phyloP scores from a whole-genome alignment of 2,113 vertebrate species.

The Acrocephalus arundinaceus region DNA sequence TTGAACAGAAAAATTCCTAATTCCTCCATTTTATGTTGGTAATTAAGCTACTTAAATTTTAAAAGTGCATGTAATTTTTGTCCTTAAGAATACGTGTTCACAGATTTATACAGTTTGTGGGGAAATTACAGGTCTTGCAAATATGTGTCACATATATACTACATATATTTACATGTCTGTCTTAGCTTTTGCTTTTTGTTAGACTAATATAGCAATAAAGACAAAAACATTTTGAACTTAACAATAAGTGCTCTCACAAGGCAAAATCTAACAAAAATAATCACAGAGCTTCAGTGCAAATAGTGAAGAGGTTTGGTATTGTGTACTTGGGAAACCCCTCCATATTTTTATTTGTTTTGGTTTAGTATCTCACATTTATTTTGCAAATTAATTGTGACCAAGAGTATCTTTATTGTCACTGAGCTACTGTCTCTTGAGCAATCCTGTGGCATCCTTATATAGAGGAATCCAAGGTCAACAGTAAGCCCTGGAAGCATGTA shows the following conservation, averaged over 20 bases:
- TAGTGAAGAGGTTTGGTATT: neutral
- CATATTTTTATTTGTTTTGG: neutral
- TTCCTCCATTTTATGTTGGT: neutral
- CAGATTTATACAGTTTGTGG: neutral
- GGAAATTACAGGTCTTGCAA: neutral
- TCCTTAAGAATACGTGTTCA: neutral
- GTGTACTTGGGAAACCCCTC: neutral
- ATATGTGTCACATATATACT: fast-evolving
- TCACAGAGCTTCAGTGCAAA: neutral
- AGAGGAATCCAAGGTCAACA: constrained; percentile 41
- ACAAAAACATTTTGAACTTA: neutral
- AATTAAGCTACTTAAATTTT: neutral
- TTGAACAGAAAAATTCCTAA: neutral
- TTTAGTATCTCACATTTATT: constrained; percentile 14
- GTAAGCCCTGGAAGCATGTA: constrained; percentile 31
- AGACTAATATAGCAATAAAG: neutral
- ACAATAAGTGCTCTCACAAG: neutral
- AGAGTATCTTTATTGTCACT: constrained; percentile 24
- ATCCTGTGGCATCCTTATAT: neutral
- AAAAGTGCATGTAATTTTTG: neutral
- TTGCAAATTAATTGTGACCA: constrained; percentile 18
- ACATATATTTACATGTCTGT: neutral
- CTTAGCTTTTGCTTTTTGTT: neutral
- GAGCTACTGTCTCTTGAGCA: constrained; percentile 30
- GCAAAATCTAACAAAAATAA: neutral